Conservation (phyloP, 2,888 invertebrate genomes). For the Sinhomidia bicolor region DNA sequence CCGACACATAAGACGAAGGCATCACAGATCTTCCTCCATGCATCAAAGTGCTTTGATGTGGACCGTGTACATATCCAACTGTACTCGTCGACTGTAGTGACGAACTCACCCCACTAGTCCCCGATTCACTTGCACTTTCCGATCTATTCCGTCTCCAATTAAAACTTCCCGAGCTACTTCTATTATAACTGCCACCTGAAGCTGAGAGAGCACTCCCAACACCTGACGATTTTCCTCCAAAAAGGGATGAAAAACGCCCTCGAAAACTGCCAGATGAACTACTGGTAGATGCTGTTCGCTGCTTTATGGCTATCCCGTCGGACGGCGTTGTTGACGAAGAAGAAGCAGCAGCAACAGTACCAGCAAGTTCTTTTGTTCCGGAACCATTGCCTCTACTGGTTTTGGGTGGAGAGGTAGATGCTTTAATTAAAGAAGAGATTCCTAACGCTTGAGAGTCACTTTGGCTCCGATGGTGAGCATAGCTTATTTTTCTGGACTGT, state of each 20-base stretch:
- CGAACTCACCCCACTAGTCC: slow-evolving; percentile 91
- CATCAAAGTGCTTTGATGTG: slow-evolving; percentile 31
- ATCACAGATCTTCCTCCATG: slow-evolving; percentile 72
- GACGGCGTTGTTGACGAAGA: not conserved
- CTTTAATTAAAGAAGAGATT: slow-evolving; percentile 49
- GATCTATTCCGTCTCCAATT: slow-evolving; percentile 81
- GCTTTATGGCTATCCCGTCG: slow-evolving; percentile 53
- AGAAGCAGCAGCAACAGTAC: not conserved
- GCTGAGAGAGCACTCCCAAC: slow-evolving; percentile 62
- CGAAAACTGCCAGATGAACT: slow-evolving; percentile 58
- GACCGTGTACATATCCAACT: not conserved
- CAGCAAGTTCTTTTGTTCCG: not conserved
- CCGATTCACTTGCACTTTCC: slow-evolving; percentile 87
- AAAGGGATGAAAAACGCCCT: slow-evolving; percentile 53
- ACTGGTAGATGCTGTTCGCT: not conserved
- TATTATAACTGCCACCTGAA: slow-evolving; percentile 25
- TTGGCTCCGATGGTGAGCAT: slow-evolving; percentile 77
- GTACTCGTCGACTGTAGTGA: slow-evolving; percentile 86
- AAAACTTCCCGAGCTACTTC: slow-evolving; percentile 70
- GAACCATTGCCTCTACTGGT: slow-evolving; percentile 67
- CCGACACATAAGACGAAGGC: slow-evolving; percentile 83
- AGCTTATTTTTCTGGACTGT: slow-evolving; percentile 67
- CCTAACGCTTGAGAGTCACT: slow-evolving; percentile 77
- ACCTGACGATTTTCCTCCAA: slow-evolving; percentile 64
- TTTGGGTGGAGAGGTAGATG: slow-evolving; percentile 64